Evolutionary conservation across 2,113 vertebrate genomes (phyloP).

Genomic region (Rhabdomys dilectus): DNA sequence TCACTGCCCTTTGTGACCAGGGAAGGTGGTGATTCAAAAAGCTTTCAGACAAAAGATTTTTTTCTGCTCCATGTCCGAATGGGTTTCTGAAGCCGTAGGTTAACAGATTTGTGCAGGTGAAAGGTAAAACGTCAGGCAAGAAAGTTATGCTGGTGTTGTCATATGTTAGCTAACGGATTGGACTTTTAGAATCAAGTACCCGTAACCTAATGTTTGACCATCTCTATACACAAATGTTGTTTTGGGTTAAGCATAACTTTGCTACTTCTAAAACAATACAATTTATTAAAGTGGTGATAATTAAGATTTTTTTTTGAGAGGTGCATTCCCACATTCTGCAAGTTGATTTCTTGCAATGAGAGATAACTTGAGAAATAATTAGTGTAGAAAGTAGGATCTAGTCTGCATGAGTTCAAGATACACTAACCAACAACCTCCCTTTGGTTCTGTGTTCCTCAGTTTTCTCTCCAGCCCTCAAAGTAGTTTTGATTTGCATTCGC

Average conservation of each 20-base stretch:
- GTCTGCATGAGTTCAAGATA: neutral
- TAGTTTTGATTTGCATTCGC: neutral
- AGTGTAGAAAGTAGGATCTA: neutral
- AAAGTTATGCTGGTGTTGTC: neutral
- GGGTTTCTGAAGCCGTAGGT: constrained; percentile 44
- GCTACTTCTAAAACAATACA: neutral
- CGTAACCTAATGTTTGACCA: neutral
- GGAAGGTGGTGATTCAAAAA: constrained; percentile 4
- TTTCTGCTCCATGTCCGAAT: neutral
- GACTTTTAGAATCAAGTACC: constrained; percentile 15
- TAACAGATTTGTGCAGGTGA: constrained; percentile 31
- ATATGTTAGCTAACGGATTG: neutral
- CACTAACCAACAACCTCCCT: neutral
- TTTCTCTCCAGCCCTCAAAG: neutral
- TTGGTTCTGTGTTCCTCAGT: neutral
- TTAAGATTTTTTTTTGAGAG: constrained; percentile 11
- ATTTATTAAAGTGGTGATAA: neutral
- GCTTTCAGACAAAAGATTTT: neutral
- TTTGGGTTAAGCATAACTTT: neutral
- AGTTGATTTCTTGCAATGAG: neutral
- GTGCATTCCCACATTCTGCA: neutral
- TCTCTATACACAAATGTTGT: neutral
- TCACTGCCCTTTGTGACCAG: neutral
- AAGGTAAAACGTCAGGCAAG: constrained; percentile 28
- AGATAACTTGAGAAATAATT: neutral